phyloP scores from a whole-genome alignment of 2,888 invertebrate genomes.

The Polia nebulosa region DNA sequence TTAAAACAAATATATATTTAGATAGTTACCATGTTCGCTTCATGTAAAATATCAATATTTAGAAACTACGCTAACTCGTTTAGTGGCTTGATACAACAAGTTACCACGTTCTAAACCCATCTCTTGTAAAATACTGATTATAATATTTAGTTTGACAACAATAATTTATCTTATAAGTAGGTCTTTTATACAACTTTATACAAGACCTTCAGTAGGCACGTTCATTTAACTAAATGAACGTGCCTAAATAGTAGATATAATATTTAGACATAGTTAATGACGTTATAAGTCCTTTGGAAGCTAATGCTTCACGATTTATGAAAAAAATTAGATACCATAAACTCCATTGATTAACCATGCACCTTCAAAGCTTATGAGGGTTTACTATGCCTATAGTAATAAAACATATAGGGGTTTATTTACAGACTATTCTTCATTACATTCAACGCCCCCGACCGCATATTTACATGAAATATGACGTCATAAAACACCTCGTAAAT shows the following conservation, averaged over 20 bases:
- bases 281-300: background rate
- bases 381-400: conserved; percentile 1
- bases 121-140: background rate
- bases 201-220: too few relatives aligned
- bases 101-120: background rate
- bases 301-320: too few relatives aligned
- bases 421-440: conserved; percentile 18
- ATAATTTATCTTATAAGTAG: too few relatives aligned
- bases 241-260: too few relatives aligned
- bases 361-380: conserved; percentile 3
- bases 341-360: background rate
- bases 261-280: too few relatives aligned
- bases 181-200: too few relatives aligned
- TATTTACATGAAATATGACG: conserved; percentile 41
- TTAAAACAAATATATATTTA: conserved; percentile 44
- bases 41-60: conserved; percentile 8
- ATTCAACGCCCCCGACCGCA: conserved; percentile 19
- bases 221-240: too few relatives aligned
- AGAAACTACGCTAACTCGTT: background rate
- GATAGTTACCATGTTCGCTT: conserved; percentile 5
- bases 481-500: conserved; percentile 46
- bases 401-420: conserved; percentile 6
- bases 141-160: background rate
- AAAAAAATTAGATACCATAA: background rate
- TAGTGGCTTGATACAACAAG: background rate